A percentile compares a stretch with the other conserved stretches of the same genome.
These are phyloP conservation scores for Euwallacea fornicatus DNA, from an alignment of 1,140 invertebrate species.

Conservation along the genomic window DNA sequence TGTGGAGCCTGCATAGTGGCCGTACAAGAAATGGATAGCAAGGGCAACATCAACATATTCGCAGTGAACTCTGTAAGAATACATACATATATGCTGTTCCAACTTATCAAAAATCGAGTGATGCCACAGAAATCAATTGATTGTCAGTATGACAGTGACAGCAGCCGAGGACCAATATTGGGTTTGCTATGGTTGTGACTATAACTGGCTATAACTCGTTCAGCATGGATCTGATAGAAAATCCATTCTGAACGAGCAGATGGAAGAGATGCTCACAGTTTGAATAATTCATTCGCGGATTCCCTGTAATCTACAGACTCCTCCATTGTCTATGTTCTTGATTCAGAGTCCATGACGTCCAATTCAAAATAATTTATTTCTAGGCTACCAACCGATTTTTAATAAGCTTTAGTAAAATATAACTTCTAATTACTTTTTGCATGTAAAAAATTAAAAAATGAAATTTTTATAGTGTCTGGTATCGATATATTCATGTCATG, in stretches of 20 bases:
- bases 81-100: neutral
- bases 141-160: no score
- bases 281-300: no score
- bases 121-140: no score
- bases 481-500: constrained; percentile 68
- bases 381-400: no score
- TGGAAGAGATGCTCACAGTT: neutral
- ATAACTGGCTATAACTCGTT: no score
- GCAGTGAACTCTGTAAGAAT: constrained; percentile 75
- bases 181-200: no score
- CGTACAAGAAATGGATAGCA: constrained; percentile 59
- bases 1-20: constrained; percentile 80
- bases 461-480: constrained; percentile 63
- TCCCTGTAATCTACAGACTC: no score
- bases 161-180: no score
- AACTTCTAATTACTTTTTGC: neutral
- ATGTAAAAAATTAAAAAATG: neutral
- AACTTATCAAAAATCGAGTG: neutral
- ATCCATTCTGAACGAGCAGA: neutral
- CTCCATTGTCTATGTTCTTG: no score
- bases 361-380: no score
- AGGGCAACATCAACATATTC: constrained; percentile 57
- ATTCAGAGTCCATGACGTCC: no score
- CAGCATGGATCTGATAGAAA: neutral
- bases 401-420: no score